Evolutionary conservation across 1,140 invertebrate species (phyloP), one percentile per base, ranked within the genome.

Genomic region (Drosophila nigromelanica): DNA sequence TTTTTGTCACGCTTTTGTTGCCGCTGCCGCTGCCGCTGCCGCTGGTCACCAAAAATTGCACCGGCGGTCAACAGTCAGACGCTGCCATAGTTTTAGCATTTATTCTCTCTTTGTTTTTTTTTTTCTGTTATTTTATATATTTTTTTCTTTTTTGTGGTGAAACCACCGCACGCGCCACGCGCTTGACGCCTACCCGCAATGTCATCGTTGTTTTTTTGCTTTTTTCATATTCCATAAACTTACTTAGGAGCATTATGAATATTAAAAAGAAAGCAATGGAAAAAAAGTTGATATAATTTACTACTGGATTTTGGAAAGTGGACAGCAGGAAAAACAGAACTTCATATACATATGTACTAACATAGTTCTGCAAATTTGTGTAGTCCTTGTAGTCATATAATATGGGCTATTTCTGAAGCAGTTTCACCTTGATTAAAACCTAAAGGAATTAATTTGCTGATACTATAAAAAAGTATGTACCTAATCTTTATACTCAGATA

Each of bases 1-100:
- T 87, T 87, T 86, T 82, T 86, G 78, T 87, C 75, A 87, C 81
- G 78, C 70, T 69, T 76, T 80, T 85, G 63, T 54, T 76, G 78
- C 54, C 30, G 58, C 37, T 12, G 24, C 47, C 48, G 51, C 45
- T 76, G 78, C 54, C 30, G 58, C 37, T 12, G 24, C 47, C 48
- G 51, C 45, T 77, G 74, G 74, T 61, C 78, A 74, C 73, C 80
- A 72, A 63, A 82, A 83, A 69, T 78, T 75, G 75, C 60, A 73
- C 63, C 63, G 47, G 71, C 64, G 82, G 82, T 87, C 76, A 87
- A 68, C 40, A 87, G 78, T 87, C 78, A 80, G 72, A 60, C 52
- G 48, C 48, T 58, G 30, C 11, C 70, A 54, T 54, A 68, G 63
- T 68, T 73, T 50, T 48, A 10, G 14, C 52, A 24, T 21, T 37